Base-by-base conservation (phyloP, 2,888 invertebrate genomes). In the Argyresthia albistria region DNA sequence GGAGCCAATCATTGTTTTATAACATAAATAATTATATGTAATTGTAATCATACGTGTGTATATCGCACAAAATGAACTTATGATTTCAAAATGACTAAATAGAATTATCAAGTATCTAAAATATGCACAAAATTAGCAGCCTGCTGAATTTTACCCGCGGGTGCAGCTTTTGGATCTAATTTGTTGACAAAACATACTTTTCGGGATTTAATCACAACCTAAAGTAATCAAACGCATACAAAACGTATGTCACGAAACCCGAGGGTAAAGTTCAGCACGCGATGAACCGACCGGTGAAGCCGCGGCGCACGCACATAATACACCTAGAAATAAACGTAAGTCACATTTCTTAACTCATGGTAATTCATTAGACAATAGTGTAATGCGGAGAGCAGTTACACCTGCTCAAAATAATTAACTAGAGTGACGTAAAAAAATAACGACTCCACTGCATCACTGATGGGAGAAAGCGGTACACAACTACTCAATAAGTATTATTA, bases 81-180 rank as follows among this genome's bases (percentile, higher is more conserved):
- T 66, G 64, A 72, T 64, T 70, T 80, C 65, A 73, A 65, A 70
- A 80, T 84, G 84, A 86, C 84, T 84, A 84, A 82, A 84, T 82
- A 82, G 83, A 73, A 70, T 75, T 80, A 81, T 15, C 11, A 70
- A 76, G 25, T 25, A 69, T 63, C 80, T 83, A 84, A 60, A 76
- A 74, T 81, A 80, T 71, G 73, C 70, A 70, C 52, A 47, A 25
- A 25, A 16, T 47, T 69, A 72, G 55, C 64, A 60, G 59, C 58
- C 63, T 62, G 69, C 60, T 65, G 70, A 64, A 64, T 66, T 60
- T 46, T 50, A 55, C 56, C 50, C 52, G 53, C 57, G 37, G 42
- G 43, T 6, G 6, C 25, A 2, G 25, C 25, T 25, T 25, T 6
- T 25, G 43, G 15, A 53, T 60, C 53, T 54, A 56, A 36, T 37